Conservation (phyloP, 2,113 vertebrate genomes). For the Siphamia tubifer region DNA sequence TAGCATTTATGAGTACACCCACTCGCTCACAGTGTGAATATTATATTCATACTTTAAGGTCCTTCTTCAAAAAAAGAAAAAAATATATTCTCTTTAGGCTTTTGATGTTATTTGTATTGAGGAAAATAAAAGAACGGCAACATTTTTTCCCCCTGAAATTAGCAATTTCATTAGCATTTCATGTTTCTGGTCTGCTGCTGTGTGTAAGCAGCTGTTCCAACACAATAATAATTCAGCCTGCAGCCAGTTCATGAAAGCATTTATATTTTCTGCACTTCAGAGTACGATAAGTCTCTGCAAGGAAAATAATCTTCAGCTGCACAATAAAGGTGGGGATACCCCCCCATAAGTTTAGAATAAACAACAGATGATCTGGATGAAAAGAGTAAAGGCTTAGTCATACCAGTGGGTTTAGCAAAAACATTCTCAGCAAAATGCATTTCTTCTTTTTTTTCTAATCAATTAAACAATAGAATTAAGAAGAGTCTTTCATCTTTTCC, state of each 20-base stretch:
- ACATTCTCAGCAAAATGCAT: background rate
- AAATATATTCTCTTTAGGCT: background rate
- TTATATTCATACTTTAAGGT: background rate
- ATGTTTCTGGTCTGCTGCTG: background rate
- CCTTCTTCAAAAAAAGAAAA: background rate
- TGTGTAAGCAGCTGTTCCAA: slow-evolving; percentile 6
- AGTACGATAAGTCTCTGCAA: background rate
- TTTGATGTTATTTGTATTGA: background rate
- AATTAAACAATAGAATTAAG: too few relatives aligned
- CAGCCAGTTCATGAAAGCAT: slow-evolving; percentile 15
- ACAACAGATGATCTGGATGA: background rate
- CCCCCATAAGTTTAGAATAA: background rate
- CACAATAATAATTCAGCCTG: slow-evolving; percentile 14
- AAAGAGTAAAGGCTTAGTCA: background rate
- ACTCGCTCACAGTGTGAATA: background rate
- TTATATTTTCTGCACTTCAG: slow-evolving; percentile 2
- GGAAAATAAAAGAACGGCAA: background rate
- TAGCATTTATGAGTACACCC: background rate
- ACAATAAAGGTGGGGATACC: background rate
- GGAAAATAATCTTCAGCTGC: background rate
- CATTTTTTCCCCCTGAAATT: too few relatives aligned
- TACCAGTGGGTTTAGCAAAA: background rate
- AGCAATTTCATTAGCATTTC: background rate
- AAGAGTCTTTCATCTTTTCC: too few relatives aligned
- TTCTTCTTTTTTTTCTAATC: too few relatives aligned